Evolutionary conservation across 2,113 vertebrate genomes (phyloP).

Genomic region (Camelus bactrianus): DNA sequence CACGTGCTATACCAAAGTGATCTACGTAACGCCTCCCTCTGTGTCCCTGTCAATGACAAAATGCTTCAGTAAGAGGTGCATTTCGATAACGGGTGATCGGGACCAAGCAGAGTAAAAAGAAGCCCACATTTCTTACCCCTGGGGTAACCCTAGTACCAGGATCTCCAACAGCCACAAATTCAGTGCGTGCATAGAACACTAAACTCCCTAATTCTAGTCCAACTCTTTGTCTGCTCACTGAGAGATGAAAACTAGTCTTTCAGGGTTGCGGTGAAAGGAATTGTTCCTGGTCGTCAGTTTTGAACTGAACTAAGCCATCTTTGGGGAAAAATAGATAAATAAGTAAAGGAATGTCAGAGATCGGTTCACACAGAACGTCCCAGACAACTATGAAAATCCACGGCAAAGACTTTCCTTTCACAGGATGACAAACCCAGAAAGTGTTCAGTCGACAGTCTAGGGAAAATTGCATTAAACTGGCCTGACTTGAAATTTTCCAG

Average conservation of each 20-base stretch:
- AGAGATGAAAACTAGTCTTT: background rate
- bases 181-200: background rate
- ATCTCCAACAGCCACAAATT: background rate
- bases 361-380: background rate
- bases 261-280: background rate
- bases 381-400: background rate
- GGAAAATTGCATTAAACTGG: background rate
- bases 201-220: background rate
- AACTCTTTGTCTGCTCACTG: too few relatives aligned
- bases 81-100: too few relatives aligned
- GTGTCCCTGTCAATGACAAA: background rate
- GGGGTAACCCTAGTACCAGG: accelerated
- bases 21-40: too few relatives aligned
- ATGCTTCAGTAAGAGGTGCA: background rate
- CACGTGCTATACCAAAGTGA: background rate
- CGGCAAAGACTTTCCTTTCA: background rate
- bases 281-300: background rate
- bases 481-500: background rate
- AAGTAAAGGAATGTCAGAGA: background rate
- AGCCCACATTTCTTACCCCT: background rate
- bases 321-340: background rate
- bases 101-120: background rate
- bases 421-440: background rate
- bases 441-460: background rate
- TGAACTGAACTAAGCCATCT: too few relatives aligned